phyloP scores from a whole-genome alignment of 2,113 vertebrate genomes.

The Collichthys lucidus region DNA sequence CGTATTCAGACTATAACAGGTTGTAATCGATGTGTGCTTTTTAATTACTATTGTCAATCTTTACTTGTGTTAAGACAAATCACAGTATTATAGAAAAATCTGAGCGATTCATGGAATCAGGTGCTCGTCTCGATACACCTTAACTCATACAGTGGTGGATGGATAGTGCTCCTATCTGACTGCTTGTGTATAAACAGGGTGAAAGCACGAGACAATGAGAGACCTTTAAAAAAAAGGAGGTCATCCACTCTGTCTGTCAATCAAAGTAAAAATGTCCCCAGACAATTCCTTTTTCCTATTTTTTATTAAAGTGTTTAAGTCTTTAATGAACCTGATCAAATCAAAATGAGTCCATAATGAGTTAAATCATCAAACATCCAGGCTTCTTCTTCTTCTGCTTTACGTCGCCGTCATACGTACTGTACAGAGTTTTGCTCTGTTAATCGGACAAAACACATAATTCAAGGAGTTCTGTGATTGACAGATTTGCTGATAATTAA shows the following conservation, averaged over 20 bases:
- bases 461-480: background rate
- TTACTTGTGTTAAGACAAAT: background rate
- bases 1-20: background rate
- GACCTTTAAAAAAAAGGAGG: background rate
- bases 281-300: background rate
- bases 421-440: background rate
- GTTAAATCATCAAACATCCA: background rate
- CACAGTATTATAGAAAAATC: background rate
- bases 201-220: background rate
- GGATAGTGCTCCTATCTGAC: background rate
- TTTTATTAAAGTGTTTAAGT: background rate
- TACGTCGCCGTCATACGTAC: background rate
- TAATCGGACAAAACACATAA: background rate
- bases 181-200: background rate
- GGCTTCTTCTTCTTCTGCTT: background rate
- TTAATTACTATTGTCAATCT: background rate
- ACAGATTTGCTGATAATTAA: background rate
- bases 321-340: conserved; percentile 7
- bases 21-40: background rate
- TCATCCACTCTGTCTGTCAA: background rate
- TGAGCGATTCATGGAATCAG: background rate
- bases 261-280: background rate
- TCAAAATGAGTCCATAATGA: background rate
- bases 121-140: background rate
- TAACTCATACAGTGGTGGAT: background rate